A percentile compares a stretch with the other conserved stretches of the same genome.
Evolutionary conservation across 2,888 invertebrate species (phyloP).

Genomic region (Campoletis raptor): DNA sequence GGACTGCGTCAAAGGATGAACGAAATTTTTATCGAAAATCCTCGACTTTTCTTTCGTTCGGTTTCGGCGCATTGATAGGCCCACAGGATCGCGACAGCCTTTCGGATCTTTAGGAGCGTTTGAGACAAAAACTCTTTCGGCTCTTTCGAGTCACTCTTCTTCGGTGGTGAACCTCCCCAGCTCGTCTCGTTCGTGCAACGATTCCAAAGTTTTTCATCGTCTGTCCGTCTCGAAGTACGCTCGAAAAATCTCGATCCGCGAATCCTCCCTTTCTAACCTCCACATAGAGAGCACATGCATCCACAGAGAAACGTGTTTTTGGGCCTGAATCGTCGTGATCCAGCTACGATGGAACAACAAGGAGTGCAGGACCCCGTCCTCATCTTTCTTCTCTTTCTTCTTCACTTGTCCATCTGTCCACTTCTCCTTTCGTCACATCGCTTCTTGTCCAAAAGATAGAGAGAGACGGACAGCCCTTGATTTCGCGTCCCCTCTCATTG

Average conservation of each 20-base stretch:
- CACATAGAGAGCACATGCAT: conserved; percentile 3
- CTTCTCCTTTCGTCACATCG: conserved; percentile 56
- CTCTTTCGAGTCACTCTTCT: neutral
- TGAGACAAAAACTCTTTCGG: conserved; percentile 53
- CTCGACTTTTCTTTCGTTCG: conserved; percentile 36
- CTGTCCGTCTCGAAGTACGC: conserved; percentile 50
- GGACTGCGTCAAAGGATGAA: conserved; percentile 43
- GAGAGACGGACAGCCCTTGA: neutral
- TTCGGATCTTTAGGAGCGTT: conserved; percentile 42
- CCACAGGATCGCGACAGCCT: conserved; percentile 13
- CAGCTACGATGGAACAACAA: conserved; percentile 25
- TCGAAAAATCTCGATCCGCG: conserved; percentile 65
- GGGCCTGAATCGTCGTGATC: conserved; percentile 34
- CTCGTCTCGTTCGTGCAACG: conserved; percentile 52
- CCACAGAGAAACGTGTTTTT: conserved; percentile 62
- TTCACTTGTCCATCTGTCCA: conserved; percentile 39
- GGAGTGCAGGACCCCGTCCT: conserved; percentile 17
- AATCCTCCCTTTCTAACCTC: conserved; percentile 16
- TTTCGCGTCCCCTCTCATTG: conserved; percentile 53
- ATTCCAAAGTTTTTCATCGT: conserved; percentile 70
- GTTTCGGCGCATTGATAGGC: conserved; percentile 34
- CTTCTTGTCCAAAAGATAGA: conserved; percentile 22
- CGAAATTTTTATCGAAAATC: conserved; percentile 59
- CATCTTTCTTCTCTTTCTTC: conserved; percentile 30
- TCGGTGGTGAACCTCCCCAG: conserved; percentile 28